Conservation (phyloP, 2,113 vertebrate genomes). For the Aramus guarauna region DNA sequence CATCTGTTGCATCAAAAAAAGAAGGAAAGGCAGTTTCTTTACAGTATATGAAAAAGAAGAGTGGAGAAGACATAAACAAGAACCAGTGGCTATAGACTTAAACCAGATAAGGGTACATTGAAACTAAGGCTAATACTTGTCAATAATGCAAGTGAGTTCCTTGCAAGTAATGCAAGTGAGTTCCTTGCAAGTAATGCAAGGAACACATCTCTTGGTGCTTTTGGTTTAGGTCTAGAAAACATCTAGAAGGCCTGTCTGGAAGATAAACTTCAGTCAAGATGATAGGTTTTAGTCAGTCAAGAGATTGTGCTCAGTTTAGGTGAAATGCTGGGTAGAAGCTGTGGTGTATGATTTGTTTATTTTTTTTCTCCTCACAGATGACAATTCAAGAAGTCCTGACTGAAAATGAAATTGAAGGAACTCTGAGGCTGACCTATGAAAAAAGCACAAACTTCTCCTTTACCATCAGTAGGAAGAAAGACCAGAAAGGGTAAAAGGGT, state of each 20-base stretch:
- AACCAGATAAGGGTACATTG: background rate
- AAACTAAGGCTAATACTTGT: background rate
- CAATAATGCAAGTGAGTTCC: background rate
- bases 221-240: background rate
- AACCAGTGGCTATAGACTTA: background rate
- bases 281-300: background rate
- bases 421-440: slow-evolving; percentile 74
- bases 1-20: background rate
- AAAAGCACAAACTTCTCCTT: slow-evolving; percentile 70
- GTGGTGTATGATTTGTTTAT: background rate
- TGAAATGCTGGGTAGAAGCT: background rate
- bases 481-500: slow-evolving; percentile 72
- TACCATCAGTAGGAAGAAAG: slow-evolving; percentile 70
- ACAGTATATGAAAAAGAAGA: background rate
- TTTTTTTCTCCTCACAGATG: background rate
- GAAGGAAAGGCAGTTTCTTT: background rate
- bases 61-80: background rate
- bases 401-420: slow-evolving; percentile 72
- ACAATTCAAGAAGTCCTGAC: slow-evolving; percentile 52
- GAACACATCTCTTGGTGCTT: background rate
- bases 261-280: background rate
- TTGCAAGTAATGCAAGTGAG: background rate
- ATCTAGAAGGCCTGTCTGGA: background rate
- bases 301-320: background rate
- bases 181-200: too few relatives aligned